Evolutionary conservation across 2,113 vertebrate species (phyloP).

Genomic region (Engystomops pustulosus): DNA sequence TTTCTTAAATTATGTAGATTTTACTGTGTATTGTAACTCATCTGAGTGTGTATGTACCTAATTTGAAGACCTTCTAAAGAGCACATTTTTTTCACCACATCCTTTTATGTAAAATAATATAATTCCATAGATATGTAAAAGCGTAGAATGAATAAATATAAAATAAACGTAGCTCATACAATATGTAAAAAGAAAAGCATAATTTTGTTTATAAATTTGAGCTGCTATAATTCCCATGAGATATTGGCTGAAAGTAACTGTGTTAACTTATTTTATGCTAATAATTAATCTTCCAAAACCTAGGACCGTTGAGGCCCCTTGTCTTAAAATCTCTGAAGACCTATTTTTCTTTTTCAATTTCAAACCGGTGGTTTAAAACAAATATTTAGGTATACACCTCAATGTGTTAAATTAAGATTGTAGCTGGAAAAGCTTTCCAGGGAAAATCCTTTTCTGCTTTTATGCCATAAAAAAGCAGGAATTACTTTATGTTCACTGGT

Average conservation of each 20-base stretch:
- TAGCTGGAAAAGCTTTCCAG: background rate
- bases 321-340: constrained; percentile 12
- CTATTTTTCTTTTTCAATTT: constrained; percentile 21
- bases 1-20: too few species aligned
- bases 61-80: too few species aligned
- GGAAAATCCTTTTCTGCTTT: background rate
- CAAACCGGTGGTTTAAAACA: constrained; percentile 40
- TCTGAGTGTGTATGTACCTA: too few species aligned
- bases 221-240: background rate
- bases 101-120: too few species aligned
- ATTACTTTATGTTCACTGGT: background rate
- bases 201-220: constrained; percentile 20
- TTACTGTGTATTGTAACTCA: too few species aligned
- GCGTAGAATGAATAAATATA: too few species aligned
- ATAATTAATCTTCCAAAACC: constrained; percentile 45
- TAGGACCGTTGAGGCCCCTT: background rate
- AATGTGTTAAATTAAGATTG: constrained; percentile 24
- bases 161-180: background rate
- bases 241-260: constrained; percentile 18
- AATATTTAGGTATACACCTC: constrained; percentile 25
- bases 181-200: constrained; percentile 20
- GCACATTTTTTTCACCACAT: too few species aligned
- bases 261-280: constrained; percentile 45
- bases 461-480: background rate
- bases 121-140: too few species aligned